These are phyloP conservation scores for Platygyra sinensis DNA, from an alignment of 64 coral and sea anemone species.

Conservation along the genomic window DNA sequence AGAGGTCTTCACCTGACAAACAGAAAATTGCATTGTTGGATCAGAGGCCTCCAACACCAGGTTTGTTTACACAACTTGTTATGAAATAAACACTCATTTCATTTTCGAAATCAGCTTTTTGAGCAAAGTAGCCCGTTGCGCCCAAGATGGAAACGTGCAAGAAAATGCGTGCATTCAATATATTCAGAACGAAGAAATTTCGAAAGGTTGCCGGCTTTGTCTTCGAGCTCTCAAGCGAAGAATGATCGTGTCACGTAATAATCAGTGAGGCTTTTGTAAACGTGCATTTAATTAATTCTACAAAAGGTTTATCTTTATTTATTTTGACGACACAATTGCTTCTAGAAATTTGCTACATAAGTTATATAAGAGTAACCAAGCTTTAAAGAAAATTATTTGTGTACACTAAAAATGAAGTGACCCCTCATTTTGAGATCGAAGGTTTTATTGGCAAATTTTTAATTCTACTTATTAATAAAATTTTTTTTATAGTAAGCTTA, in stretches of 20 bases:
- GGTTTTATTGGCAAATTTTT: not conserved
- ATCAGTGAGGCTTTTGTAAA: not conserved
- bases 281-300: no score
- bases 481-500: not conserved
- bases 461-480: not conserved
- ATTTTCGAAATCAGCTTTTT: not conserved
- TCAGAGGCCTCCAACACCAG: slow-evolving; percentile 85
- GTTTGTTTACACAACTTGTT: slow-evolving; percentile 29
- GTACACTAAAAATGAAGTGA: no score
- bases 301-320: slow-evolving; percentile 1
- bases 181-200: not conserved
- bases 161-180: not conserved
- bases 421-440: no score
- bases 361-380: no score
- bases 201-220: slow-evolving; percentile 3
- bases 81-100: not conserved
- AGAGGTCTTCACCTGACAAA: slow-evolving; percentile 61
- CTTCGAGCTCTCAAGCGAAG: not conserved
- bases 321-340: not conserved
- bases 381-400: no score
- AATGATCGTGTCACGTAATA: not conserved
- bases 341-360: not conserved
- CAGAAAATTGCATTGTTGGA: slow-evolving; percentile 35
- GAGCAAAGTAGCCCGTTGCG: not conserved
- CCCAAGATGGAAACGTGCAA: not conserved